These are phyloP conservation scores for Chaenocephalus aceratus DNA, from an alignment of 2,113 vertebrate species.

Conservation along the genomic window DNA sequence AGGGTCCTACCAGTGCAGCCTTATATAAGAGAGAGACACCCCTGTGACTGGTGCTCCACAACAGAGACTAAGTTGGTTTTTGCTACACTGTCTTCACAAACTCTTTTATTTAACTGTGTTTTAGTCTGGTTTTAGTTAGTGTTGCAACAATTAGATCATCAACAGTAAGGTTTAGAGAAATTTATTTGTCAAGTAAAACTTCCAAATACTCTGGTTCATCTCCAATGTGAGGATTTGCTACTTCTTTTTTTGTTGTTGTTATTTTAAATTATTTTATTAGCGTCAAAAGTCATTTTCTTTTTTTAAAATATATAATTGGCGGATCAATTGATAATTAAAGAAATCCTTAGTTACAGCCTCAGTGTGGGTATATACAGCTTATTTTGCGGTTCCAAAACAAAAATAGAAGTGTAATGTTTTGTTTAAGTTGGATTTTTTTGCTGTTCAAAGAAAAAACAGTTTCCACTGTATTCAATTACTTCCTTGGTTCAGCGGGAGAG, in stretches of 20 bases:
- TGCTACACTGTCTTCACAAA: background rate
- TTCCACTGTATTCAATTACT: conserved; percentile 38
- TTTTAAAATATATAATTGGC: background rate
- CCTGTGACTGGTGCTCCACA: conserved; percentile 72
- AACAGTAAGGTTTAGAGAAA: conserved; percentile 4
- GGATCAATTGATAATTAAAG: background rate
- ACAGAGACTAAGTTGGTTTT: background rate
- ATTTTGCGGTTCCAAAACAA: conserved; percentile 1
- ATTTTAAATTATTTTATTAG: background rate
- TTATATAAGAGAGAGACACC: conserved; percentile 87
- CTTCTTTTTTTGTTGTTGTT: background rate
- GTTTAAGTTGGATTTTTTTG: conserved; percentile 17
- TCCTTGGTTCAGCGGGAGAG: conserved; percentile 37
- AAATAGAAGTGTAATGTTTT: background rate
- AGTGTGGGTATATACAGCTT: background rate
- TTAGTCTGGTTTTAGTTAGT: background rate
- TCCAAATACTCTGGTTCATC: conserved; percentile 4
- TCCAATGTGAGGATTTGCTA: background rate
- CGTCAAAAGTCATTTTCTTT: too few relatives aligned
- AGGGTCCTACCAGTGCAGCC: conserved; percentile 85
- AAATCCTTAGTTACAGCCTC: background rate
- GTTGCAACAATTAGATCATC: background rate
- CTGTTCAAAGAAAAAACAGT: conserved; percentile 44
- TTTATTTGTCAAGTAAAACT: background rate
- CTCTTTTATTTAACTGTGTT: background rate